Conservation (phyloP, 1,140 invertebrate genomes). For the Xylocopa sonorina region DNA sequence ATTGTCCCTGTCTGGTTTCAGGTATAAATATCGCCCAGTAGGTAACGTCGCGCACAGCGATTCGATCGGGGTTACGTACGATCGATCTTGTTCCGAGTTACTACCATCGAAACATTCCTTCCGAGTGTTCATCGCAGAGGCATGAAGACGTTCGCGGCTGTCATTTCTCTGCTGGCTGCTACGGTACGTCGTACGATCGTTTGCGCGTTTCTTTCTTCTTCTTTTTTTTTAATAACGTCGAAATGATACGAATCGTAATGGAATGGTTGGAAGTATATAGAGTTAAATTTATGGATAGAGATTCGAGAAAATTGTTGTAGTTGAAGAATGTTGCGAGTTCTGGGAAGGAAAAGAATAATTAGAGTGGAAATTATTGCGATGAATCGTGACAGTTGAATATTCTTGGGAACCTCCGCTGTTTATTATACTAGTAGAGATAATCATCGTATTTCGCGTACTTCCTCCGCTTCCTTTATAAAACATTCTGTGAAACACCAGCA, state of each 20-base stretch:
- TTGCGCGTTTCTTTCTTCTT: not conserved
- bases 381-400: not conserved
- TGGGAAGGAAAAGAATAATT: too few relatives aligned
- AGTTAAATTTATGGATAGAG: too few relatives aligned
- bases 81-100: not conserved
- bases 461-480: too few relatives aligned
- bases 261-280: too few relatives aligned
- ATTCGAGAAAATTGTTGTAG: too few relatives aligned
- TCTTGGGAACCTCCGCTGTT: too few relatives aligned
- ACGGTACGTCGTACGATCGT: not conserved
- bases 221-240: too few relatives aligned
- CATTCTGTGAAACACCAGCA: too few relatives aligned
- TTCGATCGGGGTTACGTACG: not conserved
- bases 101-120: not conserved
- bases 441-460: too few relatives aligned
- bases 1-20: not conserved
- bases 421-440: too few relatives aligned
- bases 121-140: not conserved
- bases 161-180: constrained; percentile 7
- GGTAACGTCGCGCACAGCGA: not conserved
- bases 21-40: constrained; percentile 20
- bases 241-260: not conserved
- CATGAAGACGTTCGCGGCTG: constrained; percentile 10
- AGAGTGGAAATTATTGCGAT: not conserved
- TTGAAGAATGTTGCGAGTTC: too few relatives aligned